Base-by-base conservation (phyloP, 2,797 vertebrate genomes). In the Malurus leucopterus region DNA sequence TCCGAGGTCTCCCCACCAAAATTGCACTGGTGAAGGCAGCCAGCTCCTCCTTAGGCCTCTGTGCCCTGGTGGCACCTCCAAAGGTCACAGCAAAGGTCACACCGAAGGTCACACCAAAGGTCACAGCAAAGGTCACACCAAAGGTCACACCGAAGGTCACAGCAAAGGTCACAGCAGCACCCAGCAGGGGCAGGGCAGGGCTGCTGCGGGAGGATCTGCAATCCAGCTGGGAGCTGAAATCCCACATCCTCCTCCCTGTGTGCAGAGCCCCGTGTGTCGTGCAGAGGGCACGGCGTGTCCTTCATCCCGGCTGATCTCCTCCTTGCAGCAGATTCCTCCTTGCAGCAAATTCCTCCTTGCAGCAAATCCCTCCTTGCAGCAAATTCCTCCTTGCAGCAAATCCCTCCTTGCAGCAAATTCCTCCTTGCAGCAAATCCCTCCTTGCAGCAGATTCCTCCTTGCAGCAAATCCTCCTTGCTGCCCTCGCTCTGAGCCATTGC, bases 51-150 rank as follows among this genome's bases (percentile, higher is more conserved):
- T n/a, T 5, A 36, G 27, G 32, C 30, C 24, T 70, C 29, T 34
- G 32, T 2, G 4, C 32, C 3, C 0, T 29, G 43, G 21, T 50
- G 41, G 12, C 58, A 46, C 30, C 41, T 38, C 0, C 46, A 0
- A 0, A 4, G 44, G 49, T 70, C 9, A 0, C 3, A 5, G 7
- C n/a, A 18, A 36, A 36, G 36, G 36, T 36, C 36, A 36, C 36
- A 36, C 4, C 46, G 0, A 0, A 4, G 44, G 49, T 70, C 9
- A 0, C 3, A 5, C 7, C n/a, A 18, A 36, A 36, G 36, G 36
- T 36, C 36, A 36, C 36, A 36, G 0, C 46, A 0, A 0, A 4
- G 44, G 49, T 70, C 9, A 0, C 3, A 5, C 8, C n/a, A 18
- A 36, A 36, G 36, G 36, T 36, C 36, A 36, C 36, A 36, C 9